Base-by-base conservation (phyloP, 2,113 vertebrate species). In the Galemys pyrenaicus region DNA sequence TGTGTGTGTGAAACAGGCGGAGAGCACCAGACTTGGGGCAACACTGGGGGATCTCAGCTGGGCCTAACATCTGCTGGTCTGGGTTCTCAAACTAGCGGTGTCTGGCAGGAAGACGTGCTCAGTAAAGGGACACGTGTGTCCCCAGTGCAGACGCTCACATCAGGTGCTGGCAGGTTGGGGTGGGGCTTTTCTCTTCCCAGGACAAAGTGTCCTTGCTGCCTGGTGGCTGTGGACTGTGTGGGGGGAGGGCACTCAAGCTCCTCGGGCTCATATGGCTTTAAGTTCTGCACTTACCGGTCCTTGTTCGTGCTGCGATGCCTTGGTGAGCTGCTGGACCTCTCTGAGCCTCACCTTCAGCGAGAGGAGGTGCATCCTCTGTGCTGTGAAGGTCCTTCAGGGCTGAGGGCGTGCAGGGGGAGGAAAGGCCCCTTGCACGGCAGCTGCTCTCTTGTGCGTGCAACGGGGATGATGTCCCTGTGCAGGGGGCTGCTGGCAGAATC, bases 401-500 rank as follows among this genome's bases (percentile, higher is more conserved):
- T 39, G 67, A 60, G 54, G 67, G 62, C 64, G 32, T 17, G 10
- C 60, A 62, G 4, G 28, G 32, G 41, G 44, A 46, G 15, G 16
- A 5, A 12, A 22, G 9, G 51, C 11, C 9, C 30, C 79, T 74
- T 0, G 3, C 22, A 39, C 1, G 0, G 80, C 13, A 16, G 20
- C 35, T 67, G n/a, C 9, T 35, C 1, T 11, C 60, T n/a, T 1
- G 2, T 22, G 19, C 79, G 37, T n/a, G 19, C 49, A 65, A 32
- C 3, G 17, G 65, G 19, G 2, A 4, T 13, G 12, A n/a, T 85
- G 20, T 30, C 32, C 67, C 12, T 9, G 7, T 0, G 1, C 12
- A 0, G 0, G 1, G 24, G 51, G 46, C 44, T 1, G 0, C 2
- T 9, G 22, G 22, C 62, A 65, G 30, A 11, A 11, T 4, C 49